Evolutionary conservation across 2,888 invertebrate genomes (phyloP).

Genomic region (Drosophila neotestacea): DNA sequence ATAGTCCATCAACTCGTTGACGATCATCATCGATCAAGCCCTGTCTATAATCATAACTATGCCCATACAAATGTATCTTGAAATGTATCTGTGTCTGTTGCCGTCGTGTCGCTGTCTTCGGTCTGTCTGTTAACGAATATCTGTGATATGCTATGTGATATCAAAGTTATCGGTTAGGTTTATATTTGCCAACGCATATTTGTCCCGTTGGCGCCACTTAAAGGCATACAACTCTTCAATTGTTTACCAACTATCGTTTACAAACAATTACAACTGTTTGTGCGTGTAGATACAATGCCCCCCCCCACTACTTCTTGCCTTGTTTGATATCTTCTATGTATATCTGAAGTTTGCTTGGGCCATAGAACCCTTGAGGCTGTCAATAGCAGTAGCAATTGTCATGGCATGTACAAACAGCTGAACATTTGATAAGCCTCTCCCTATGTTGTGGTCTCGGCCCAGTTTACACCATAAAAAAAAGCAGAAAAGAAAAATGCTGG

Average conservation of each 20-base stretch:
- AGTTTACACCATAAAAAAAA: constrained; percentile 47
- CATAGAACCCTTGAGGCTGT: constrained; percentile 62
- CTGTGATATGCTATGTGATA: constrained; percentile 51
- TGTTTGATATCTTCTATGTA: constrained; percentile 5
- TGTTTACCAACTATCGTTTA: constrained; percentile 78
- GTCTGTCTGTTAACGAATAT: constrained; percentile 47
- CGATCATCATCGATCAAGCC: constrained; percentile 61
- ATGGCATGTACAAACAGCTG: constrained; percentile 58
- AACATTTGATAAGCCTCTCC: constrained; percentile 48
- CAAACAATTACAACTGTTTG: constrained; percentile 80
- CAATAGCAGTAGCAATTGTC: constrained; percentile 54
- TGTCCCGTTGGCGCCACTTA: constrained; percentile 79
- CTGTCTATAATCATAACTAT: constrained; percentile 35
- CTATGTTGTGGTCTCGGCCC: constrained; percentile 50
- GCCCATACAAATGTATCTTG: constrained; percentile 12
- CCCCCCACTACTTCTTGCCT: background rate
- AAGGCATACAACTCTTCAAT: constrained; percentile 51
- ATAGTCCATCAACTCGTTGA: constrained; percentile 41
- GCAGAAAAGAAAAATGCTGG: background rate
- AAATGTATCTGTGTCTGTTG: constrained; percentile 9
- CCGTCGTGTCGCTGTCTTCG: constrained; percentile 47
- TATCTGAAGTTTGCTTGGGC: constrained; percentile 39
- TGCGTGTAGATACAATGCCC: constrained; percentile 42
- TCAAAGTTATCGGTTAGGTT: constrained; percentile 46
- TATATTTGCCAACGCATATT: constrained; percentile 57